Evolutionary conservation across 2,797 vertebrate species (phyloP).

Genomic region (Sparidentex hasta): DNA sequence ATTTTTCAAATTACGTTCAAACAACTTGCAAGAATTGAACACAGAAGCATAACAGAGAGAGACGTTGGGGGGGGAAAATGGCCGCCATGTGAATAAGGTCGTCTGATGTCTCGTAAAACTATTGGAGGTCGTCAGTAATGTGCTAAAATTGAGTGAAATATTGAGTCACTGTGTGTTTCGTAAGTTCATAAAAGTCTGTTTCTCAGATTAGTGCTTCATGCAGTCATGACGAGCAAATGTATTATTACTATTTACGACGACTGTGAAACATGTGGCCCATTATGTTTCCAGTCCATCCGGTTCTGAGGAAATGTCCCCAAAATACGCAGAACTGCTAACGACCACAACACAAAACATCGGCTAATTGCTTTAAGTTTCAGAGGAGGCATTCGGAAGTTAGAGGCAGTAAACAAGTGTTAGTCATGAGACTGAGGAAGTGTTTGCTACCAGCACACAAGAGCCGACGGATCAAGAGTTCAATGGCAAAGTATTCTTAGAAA

Average conservation of each 20-base stretch:
- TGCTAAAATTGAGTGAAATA: not conserved
- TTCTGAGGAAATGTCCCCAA: constrained; percentile 64
- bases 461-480: constrained; percentile 70
- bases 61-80: no score
- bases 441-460: constrained; percentile 63
- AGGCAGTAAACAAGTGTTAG: constrained; percentile 76
- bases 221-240: not conserved
- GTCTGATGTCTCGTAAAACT: not conserved
- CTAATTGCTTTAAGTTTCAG: constrained; percentile 47
- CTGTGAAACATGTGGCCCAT: not conserved
- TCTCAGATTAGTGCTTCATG: constrained; percentile 5
- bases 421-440: constrained; percentile 76
- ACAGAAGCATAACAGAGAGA: no score
- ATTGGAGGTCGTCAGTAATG: not conserved
- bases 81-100: no score
- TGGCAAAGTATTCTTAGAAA: constrained; percentile 82
- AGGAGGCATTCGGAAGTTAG: constrained; percentile 54
- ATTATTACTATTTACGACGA: not conserved
- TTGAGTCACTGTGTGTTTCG: not conserved
- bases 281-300: constrained; percentile 2
- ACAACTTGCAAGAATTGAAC: no score
- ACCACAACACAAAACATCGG: constrained; percentile 29
- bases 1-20: no score
- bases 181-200: not conserved
- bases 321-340: constrained; percentile 33